phyloP scores from a whole-genome alignment of 53 echinoderm and acorn worm genomes.

The Henricia sp. region DNA sequence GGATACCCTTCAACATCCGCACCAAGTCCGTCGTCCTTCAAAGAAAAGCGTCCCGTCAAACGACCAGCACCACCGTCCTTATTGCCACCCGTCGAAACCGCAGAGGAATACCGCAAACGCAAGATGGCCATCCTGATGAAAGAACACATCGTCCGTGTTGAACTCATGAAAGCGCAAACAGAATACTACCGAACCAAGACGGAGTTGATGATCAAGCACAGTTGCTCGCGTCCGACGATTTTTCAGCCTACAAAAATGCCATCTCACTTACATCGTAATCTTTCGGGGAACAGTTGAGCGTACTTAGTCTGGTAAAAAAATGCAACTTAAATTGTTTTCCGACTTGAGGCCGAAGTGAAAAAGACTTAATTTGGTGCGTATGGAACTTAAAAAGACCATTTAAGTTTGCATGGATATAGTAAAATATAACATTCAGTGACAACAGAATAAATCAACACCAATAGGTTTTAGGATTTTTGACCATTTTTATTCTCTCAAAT shows the following conservation, averaged over 20 bases:
- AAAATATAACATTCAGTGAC: too few species aligned
- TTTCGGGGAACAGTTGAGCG: slow-evolving; percentile 14
- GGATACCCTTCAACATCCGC: slow-evolving; percentile 37
- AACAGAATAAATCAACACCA: too few species aligned
- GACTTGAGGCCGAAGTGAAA: too few species aligned
- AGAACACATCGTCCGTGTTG: slow-evolving; percentile 47
- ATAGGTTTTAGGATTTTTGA: too few species aligned
- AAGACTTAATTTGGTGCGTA: neutral
- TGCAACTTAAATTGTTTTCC: too few species aligned
- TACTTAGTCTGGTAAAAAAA: neutral
- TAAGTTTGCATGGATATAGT: too few species aligned
- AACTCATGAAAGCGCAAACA: slow-evolving; percentile 51
- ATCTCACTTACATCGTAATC: neutral
- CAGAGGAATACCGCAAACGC: slow-evolving; percentile 47
- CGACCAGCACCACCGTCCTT: slow-evolving; percentile 2
- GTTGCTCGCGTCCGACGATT: slow-evolving; percentile 8
- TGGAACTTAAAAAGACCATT: too few species aligned
- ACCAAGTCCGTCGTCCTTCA: neutral
- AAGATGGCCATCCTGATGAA: slow-evolving; percentile 51
- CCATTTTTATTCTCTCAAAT: too few species aligned
- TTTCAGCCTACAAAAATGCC: neutral
- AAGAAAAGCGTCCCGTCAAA: slow-evolving; percentile 28
- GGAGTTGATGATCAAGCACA: slow-evolving; percentile 37
- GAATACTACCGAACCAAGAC: slow-evolving; percentile 58
- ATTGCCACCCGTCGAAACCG: neutral